Percentiles rank a stretch among this genome's conserved stretches.
phyloP scores from a whole-genome alignment of 53 echinoderm and acorn worm genomes.

The Luidia sarsii region DNA sequence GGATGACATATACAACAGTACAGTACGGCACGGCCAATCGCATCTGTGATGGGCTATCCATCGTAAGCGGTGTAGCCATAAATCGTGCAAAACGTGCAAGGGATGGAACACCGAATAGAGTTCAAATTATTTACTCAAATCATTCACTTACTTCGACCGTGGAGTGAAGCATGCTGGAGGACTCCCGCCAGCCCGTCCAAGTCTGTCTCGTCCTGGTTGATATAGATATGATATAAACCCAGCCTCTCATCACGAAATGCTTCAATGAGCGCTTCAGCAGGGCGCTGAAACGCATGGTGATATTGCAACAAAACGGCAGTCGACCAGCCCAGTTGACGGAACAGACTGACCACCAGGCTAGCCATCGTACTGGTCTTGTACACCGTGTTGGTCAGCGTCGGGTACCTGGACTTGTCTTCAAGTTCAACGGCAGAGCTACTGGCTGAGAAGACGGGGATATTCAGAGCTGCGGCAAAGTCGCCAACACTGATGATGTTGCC shows the following conservation, averaged over 20 bases:
- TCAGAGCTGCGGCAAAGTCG: constrained; percentile 65
- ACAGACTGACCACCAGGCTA: background rate
- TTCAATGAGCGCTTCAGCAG: background rate
- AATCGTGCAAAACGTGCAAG: too few species aligned
- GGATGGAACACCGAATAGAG: too few species aligned
- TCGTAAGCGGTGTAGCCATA: too few species aligned
- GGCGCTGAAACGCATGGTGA: background rate
- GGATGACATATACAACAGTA: too few species aligned
- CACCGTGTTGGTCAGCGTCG: constrained; percentile 44
- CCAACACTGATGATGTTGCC: constrained; percentile 59
- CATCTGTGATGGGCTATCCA: too few species aligned
- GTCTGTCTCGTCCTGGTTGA: background rate
- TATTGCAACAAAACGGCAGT: background rate
- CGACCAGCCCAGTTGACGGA: background rate
- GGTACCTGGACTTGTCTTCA: constrained; percentile 61
- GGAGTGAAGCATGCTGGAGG: background rate
- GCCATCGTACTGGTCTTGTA: constrained; percentile 16
- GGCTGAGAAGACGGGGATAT: constrained; percentile 67
- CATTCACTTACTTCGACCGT: background rate
- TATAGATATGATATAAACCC: background rate
- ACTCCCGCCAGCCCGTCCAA: background rate
- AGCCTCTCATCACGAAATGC: background rate
- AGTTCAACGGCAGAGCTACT: constrained; percentile 10
- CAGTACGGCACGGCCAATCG: too few species aligned
- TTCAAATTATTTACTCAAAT: too few species aligned